phyloP scores from a whole-genome alignment of 1,140 invertebrate genomes.

The Monomorium pharaonis region DNA sequence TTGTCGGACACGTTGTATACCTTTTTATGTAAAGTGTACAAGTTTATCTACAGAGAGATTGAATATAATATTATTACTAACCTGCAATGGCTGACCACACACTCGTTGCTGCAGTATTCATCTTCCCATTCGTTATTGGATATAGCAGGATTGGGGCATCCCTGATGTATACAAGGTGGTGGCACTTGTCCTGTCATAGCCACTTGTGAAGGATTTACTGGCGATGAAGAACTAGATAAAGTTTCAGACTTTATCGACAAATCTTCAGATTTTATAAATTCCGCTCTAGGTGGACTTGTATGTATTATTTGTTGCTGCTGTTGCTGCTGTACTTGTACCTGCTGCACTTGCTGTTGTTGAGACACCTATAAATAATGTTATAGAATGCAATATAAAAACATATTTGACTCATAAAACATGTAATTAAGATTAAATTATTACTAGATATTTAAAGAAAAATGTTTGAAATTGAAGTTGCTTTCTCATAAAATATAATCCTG shows the following conservation, averaged over 20 bases:
- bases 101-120: conserved; percentile 99
- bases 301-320: conserved; percentile 82
- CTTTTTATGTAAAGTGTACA: background rate
- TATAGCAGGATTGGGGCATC: conserved; percentile 95
- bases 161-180: conserved; percentile 93
- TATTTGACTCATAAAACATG: background rate
- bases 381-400: background rate
- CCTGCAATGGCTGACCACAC: conserved; percentile 98
- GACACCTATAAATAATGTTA: conserved; percentile 74
- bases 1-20: no score
- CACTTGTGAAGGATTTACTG: conserved; percentile 78
- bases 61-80: conserved; percentile 81
- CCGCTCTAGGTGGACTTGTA: conserved; percentile 81
- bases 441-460: background rate
- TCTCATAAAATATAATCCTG: background rate
- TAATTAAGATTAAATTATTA: background rate
- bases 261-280: conserved; percentile 63
- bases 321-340: conserved; percentile 72
- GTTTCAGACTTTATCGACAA: conserved; percentile 53
- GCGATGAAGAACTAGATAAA: conserved; percentile 79
- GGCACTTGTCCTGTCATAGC: conserved; percentile 84
- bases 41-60: conserved; percentile 36
- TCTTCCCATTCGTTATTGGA: conserved; percentile 98
- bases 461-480: background rate
- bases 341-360: conserved; percentile 81